Conservation (phyloP, 2,797 vertebrate species). For the Spheniscus humboldti region DNA sequence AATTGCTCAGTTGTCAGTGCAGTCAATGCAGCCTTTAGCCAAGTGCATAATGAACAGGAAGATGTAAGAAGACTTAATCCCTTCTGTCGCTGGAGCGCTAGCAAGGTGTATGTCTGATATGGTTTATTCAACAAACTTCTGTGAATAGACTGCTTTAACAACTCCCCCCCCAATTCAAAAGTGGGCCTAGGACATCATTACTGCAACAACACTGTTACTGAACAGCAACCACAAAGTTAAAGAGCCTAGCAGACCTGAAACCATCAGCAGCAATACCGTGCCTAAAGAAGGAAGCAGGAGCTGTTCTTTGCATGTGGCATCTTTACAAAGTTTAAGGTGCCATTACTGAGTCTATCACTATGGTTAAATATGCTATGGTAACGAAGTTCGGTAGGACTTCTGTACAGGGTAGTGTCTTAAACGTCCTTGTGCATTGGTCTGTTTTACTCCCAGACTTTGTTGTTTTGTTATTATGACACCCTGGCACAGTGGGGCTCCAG, state of each 20-base stretch:
- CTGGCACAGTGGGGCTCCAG: neutral
- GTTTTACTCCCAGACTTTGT: neutral
- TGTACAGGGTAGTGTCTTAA: neutral
- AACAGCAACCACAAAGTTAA: neutral
- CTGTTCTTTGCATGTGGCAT: neutral
- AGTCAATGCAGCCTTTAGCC: neutral
- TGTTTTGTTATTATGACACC: neutral
- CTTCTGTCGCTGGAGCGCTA: neutral
- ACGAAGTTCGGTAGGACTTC: neutral
- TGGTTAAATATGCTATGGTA: neutral
- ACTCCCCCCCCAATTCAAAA: neutral
- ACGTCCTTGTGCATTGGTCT: neutral
- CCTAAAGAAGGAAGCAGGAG: neutral
- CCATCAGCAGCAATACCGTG: neutral
- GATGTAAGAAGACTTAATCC: neutral
- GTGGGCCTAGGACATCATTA: neutral
- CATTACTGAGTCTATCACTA: neutral
- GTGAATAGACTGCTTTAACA: neutral
- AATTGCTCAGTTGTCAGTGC: neutral
- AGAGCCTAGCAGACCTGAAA: neutral
- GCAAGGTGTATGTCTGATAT: neutral
- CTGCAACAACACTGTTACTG: neutral
- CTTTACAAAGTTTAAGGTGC: neutral
- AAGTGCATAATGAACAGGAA: neutral
- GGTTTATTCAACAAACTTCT: neutral